Evolutionary conservation across 2,113 vertebrate genomes (phyloP).

Genomic region (Silurus asotus): DNA sequence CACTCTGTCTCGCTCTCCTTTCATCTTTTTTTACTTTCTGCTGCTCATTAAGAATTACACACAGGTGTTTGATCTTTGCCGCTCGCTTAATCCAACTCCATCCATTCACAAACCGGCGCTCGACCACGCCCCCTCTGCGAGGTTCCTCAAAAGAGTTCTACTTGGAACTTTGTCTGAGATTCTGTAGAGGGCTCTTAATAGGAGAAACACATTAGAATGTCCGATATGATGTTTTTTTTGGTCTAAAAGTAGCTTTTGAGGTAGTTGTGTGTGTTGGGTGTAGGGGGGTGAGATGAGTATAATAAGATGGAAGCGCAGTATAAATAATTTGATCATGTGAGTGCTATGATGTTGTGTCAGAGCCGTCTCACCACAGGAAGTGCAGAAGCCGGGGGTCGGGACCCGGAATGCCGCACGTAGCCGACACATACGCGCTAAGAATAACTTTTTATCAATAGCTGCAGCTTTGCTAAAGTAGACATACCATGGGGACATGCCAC

Average conservation of each 20-base stretch:
- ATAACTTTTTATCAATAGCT: conserved; percentile 36
- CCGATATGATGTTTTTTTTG: not conserved
- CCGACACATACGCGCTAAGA: conserved; percentile 1
- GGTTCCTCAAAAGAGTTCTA: no score
- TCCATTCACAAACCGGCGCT: no score
- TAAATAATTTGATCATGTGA: not conserved
- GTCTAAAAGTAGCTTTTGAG: not conserved
- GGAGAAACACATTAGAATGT: not conserved
- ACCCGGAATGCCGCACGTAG: not conserved
- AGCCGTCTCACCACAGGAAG: not conserved
- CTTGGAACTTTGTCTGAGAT: no score
- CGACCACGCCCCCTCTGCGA: no score
- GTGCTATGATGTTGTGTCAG: not conserved
- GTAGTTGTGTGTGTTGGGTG: no score
- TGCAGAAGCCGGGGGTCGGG: not conserved
- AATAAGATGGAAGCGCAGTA: not conserved
- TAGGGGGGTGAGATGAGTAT: not conserved
- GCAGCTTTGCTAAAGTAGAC: conserved; percentile 16
- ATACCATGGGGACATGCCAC: not conserved
- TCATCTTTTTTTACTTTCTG: no score
- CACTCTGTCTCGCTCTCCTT: no score
- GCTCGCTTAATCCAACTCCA: no score
- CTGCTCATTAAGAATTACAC: no score
- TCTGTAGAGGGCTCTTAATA: no score
- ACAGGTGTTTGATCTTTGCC: no score